Evolutionary conservation across 2,113 vertebrate genomes (phyloP).

Genomic region (Stigmatopora nigra): DNA sequence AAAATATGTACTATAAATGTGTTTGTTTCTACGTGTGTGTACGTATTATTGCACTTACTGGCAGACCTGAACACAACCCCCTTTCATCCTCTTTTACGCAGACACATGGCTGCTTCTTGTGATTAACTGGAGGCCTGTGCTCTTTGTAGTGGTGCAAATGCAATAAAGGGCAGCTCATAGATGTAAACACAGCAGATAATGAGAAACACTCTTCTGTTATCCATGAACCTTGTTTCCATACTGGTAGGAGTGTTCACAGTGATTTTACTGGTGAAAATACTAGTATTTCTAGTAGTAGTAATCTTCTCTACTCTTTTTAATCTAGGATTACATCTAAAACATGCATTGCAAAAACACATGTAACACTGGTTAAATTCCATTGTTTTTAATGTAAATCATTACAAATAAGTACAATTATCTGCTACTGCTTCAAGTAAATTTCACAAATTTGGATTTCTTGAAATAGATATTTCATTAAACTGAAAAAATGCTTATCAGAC

Average conservation of each 20-base stretch:
- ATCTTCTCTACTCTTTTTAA: background rate
- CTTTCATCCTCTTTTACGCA: background rate
- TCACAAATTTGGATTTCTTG: no score
- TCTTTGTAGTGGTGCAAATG: background rate
- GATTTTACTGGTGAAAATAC: background rate
- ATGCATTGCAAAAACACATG: no score
- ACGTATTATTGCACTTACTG: background rate
- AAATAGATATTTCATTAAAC: no score
- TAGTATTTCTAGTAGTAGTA: no score
- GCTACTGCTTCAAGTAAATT: no score
- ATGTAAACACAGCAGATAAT: constrained; percentile 1
- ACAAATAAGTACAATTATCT: background rate
- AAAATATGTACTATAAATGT: background rate
- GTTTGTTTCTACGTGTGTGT: background rate
- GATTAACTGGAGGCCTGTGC: background rate
- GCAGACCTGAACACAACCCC: background rate
- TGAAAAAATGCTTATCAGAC: no score
- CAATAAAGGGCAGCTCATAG: background rate
- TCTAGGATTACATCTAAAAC: background rate
- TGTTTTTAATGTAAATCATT: no score
- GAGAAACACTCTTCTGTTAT: background rate
- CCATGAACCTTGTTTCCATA: background rate
- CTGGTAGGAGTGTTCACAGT: background rate
- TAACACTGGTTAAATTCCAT: no score
- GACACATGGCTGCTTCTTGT: constrained; percentile 2